Evolutionary conservation across 2,888 invertebrate genomes (phyloP), one percentile per base, ranked within the genome.

Genomic region (Dermolepida albohirtum): DNA sequence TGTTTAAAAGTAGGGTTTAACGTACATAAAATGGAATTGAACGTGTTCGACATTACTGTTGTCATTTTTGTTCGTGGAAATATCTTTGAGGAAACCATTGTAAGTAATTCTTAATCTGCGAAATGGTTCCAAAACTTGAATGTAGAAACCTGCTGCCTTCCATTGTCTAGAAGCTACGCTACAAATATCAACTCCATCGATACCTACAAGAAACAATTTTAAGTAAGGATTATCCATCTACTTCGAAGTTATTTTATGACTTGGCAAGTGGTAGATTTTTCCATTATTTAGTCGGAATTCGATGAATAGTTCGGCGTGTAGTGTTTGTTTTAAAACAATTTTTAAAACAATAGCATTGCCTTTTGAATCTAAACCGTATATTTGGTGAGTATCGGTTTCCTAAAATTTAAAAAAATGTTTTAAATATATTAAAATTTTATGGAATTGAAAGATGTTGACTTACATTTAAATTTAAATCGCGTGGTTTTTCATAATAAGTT

Each of bases 51-150:
- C 44, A 11, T 55, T 39, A 12, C 39, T 50, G 34, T 29, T n/a
- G 39, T 63, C 17, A 1, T 29, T 27, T 11, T 34, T 17, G 5
- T 27, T 11, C 5, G 57, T 12, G 7, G 39, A 14, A 8, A 40
- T 40, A n/a, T 67, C 34, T 12, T 52, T 62, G 44, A 93, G 79
- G 11, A 90, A 80, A 0, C 93, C 93, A 79, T 91, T 92, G 79
- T 86, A 94, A 34, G 87, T 80, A 12, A 94, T 84, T 75, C 92
- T 86, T 84, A 90, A 86, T 65, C 86, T 84, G 67, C 81, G 80
- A 76, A 87, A 86, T 0, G 89, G 87, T 75, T 91, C 89, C 51
- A 91, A 74, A 44, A 88, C 83, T 74, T 89, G 87, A 34, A 93
- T 84, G 72, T 86, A 86, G 40, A 93, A 78, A 0, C 88, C 89